These are phyloP conservation scores for Athetis lepigone DNA, from an alignment of 2,888 invertebrate species.

Conservation along the genomic window DNA sequence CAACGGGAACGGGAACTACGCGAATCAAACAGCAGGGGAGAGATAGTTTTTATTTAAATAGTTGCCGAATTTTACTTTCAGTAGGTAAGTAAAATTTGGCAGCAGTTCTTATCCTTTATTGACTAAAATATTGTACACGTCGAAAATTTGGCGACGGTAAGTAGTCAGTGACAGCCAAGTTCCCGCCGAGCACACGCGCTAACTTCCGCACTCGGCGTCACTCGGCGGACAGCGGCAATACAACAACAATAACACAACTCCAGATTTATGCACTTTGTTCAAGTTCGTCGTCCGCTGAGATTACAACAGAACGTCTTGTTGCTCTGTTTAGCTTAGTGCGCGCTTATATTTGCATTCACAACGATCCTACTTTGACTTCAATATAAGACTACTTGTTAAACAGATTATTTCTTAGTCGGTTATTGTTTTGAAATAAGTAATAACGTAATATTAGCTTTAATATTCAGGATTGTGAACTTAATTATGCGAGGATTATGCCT, in stretches of 20 bases:
- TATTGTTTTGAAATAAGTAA: background rate
- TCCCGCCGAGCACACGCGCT: conserved; percentile 14
- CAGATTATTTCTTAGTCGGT: conserved; percentile 10
- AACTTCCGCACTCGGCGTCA: conserved; percentile 12
- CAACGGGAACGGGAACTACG: no score
- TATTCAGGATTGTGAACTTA: background rate
- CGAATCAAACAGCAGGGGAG: no score
- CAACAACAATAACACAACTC: conserved; percentile 42
- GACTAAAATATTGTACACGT: no score
- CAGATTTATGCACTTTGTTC: conserved; percentile 54
- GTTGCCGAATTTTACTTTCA: no score
- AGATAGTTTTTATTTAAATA: no score
- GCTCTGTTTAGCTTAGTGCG: conserved; percentile 9
- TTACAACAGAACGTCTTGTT: conserved; percentile 18
- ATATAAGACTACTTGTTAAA: conserved; percentile 11
- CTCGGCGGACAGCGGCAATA: conserved; percentile 12
- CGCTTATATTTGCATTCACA: conserved; percentile 29
- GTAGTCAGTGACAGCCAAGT: conserved; percentile 1
- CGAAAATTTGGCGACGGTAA: no score
- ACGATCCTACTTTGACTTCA: conserved; percentile 11
- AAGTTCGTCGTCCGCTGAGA: conserved; percentile 37
- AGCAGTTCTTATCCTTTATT: no score
- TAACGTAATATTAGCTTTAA: background rate
- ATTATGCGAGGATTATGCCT: background rate
- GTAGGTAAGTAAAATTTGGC: no score